Conservation (phyloP, 2,888 invertebrate genomes). For the Amiota minor region DNA sequence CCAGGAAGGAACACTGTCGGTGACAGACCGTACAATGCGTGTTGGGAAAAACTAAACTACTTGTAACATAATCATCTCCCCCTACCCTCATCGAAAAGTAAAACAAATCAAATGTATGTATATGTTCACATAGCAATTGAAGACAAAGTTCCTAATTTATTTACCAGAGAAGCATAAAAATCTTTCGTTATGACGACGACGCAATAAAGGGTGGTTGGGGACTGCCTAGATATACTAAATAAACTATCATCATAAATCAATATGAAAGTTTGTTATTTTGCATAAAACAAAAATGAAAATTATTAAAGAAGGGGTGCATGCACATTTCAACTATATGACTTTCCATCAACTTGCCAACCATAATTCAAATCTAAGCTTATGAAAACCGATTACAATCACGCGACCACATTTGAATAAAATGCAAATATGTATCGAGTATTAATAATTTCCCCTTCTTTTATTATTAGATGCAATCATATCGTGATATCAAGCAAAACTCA, state of each 20-base stretch:
- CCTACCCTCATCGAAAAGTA: constrained; percentile 14
- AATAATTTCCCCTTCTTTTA: not conserved
- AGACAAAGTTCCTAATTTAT: constrained; percentile 56
- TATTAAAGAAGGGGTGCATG: not conserved
- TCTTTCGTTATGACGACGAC: constrained; percentile 58
- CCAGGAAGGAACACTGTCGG: constrained; percentile 45
- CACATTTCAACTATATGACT: not conserved
- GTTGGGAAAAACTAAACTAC: constrained; percentile 45
- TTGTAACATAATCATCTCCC: constrained; percentile 13
- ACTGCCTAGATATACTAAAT: constrained; percentile 1
- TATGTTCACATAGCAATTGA: constrained; percentile 47
- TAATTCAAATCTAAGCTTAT: not conserved
- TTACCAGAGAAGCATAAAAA: constrained; percentile 52
- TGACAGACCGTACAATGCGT: constrained; percentile 74
- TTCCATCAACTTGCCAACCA: not conserved
- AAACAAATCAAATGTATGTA: not conserved
- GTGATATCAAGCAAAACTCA: constrained; percentile 70
- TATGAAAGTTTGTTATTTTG: constrained; percentile 43
- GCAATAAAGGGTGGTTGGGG: constrained; percentile 29
- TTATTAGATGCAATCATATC: constrained; percentile 68
- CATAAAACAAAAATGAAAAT: not conserved
- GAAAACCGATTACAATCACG: constrained; percentile 20
- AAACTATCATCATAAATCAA: constrained; percentile 62
- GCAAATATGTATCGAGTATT: not conserved
- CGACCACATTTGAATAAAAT: constrained; percentile 22